Conservation (phyloP, 2,888 invertebrate genomes). For the Heliconius hortense region DNA sequence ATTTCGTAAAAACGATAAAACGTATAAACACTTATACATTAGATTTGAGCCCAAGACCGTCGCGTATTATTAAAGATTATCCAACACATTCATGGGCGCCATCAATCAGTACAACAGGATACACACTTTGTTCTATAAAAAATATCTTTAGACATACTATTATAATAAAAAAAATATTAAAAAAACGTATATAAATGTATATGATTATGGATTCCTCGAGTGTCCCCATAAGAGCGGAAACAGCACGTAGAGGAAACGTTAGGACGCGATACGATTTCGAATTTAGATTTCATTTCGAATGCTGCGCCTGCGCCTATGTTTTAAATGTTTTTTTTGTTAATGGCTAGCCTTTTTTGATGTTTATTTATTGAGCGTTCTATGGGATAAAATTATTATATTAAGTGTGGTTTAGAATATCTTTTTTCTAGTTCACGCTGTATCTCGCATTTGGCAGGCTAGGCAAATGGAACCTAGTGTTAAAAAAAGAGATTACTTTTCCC, state of each 20-base stretch:
- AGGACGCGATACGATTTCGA: constrained; percentile 80
- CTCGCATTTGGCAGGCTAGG: too few relatives aligned
- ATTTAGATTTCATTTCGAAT: constrained; percentile 73
- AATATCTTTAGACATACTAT: neutral
- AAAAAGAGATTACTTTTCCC: constrained; percentile 40
- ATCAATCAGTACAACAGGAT: constrained; percentile 15
- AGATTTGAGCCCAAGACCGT: neutral
- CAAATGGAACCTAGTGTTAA: too few relatives aligned
- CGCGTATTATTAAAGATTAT: too few relatives aligned
- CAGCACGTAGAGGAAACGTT: constrained; percentile 55
- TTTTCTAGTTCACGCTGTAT: too few relatives aligned
- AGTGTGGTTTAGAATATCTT: constrained; percentile 22
- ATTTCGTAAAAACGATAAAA: too few relatives aligned
- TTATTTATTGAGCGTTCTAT: constrained; percentile 75
- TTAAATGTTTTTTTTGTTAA: constrained; percentile 52
- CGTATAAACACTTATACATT: too few relatives aligned
- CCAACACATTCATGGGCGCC: neutral
- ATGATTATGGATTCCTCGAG: constrained; percentile 28
- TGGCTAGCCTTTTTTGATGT: neutral
- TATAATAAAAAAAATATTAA: constrained; percentile 10
- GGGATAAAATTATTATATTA: neutral
- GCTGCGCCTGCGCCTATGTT: constrained; percentile 50
- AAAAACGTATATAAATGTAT: constrained; percentile 10
- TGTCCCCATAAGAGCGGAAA: constrained; percentile 39
- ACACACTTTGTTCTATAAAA: constrained; percentile 8